Evolutionary conservation across 2,113 vertebrate genomes (phyloP), one percentile per base, ranked within the genome.

Genomic region (Misgurnus anguillicaudatus): DNA sequence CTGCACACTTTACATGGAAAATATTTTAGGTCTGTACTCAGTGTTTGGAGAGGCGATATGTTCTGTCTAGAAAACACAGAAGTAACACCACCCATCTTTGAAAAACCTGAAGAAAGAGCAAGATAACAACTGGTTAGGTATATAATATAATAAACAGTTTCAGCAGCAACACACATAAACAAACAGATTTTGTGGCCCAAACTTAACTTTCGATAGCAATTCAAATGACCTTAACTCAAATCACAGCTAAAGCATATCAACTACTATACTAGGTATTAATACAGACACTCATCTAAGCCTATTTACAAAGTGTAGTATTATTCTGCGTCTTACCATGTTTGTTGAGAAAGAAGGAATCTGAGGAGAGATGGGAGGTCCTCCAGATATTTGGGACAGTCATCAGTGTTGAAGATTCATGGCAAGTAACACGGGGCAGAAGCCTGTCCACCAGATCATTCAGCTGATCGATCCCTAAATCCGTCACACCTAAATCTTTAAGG

Each of bases 301-400:
- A 31, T 31, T 31, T 2, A 31, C 17, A 17, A 17, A 6, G 6
- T 58, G 11, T 8, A 5, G 38, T 8, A 5, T 4, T 51, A 11
- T 65, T 41, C n/a, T 11, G 0, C 39, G 39, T 24, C 82, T 89
- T 90, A 99, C 98, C 98, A 90, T 98, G 88, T 78, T 96, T 99
- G 87, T 99, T 99, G 90, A 94, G 90, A 88, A 95, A 97, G 91
- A 99, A 99, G 61, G 97, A 98, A 82, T 94, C 85, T 17, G 96
- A 89, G 60, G 98, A 99, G 69, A 96, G 21, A 73, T 98, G 87
- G 0, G 96, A 98, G 0, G 90, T 95, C 79, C 89, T 95, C 98
- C 98, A 99, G 8, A 85, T 83, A 0, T 88, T 90, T 57, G 91
- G 89, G 78, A 70, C 45, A 67, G 61, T 39, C 64, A 2, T 66